phyloP scores from a whole-genome alignment of 2,888 invertebrate genomes.

The Epistrophella euchroma region DNA sequence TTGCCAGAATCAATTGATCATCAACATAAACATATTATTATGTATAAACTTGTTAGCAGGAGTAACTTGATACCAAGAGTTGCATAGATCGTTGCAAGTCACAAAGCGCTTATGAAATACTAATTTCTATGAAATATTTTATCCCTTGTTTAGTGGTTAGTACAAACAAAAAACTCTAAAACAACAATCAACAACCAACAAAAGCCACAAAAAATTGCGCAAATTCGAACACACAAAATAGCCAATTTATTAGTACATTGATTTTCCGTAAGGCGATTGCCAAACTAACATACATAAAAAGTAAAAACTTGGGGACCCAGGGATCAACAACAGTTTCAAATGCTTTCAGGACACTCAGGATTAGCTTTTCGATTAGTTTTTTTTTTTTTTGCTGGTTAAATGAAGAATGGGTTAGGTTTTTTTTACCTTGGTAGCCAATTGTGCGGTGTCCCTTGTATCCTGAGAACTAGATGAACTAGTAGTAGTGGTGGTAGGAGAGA shows the following conservation, averaged over 20 bases:
- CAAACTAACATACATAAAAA: conserved; percentile 27
- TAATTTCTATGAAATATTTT: background rate
- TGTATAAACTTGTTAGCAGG: too few species aligned
- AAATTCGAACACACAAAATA: background rate
- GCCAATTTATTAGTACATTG: conserved; percentile 38
- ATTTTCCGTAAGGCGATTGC: background rate
- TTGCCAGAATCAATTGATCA: too few species aligned
- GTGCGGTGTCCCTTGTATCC: conserved; percentile 71
- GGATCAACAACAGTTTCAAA: conserved; percentile 51
- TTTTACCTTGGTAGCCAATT: conserved; percentile 73
- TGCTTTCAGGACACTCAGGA: conserved; percentile 75
- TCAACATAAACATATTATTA: too few species aligned
- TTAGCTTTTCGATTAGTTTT: conserved; percentile 20
- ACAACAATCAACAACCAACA: conserved; percentile 61
- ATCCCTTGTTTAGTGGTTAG: conserved; percentile 53
- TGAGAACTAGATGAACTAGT: conserved; percentile 72
- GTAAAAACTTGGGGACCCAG: conserved; percentile 2
- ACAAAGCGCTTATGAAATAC: background rate
- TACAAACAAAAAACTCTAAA: conserved; percentile 32
- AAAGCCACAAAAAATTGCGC: conserved; percentile 10
- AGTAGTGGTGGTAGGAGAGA: conserved; percentile 62
- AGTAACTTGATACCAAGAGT: too few species aligned
- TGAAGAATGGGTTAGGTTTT: conserved; percentile 15
- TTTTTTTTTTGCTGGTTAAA: conserved; percentile 31
- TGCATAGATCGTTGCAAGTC: too few species aligned